phyloP scores from a whole-genome alignment of 1,140 invertebrate genomes.

The Zophobas morio region DNA sequence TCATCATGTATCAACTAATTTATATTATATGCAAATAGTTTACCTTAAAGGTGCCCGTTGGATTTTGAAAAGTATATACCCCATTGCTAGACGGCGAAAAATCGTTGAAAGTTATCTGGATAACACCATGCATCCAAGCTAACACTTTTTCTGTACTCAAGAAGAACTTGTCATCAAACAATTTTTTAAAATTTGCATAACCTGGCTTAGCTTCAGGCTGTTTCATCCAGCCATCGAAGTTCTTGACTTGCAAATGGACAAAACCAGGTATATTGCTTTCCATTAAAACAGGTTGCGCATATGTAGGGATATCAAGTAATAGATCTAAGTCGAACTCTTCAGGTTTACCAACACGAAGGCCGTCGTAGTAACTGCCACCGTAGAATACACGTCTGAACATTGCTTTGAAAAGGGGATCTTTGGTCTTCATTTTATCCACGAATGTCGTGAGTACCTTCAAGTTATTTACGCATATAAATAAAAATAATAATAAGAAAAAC shows the following conservation, averaged over 20 bases:
- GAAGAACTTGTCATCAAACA: constrained; percentile 43
- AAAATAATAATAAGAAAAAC: too few relatives aligned
- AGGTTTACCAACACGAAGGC: constrained; percentile 18
- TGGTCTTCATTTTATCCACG: constrained; percentile 44
- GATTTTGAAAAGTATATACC: neutral
- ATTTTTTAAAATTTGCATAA: constrained; percentile 11
- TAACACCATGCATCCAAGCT: constrained; percentile 55
- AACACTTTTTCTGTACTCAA: constrained; percentile 47
- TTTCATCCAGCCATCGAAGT: constrained; percentile 17
- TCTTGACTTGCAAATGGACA: constrained; percentile 45
- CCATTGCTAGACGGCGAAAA: neutral
- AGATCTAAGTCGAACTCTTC: constrained; percentile 47
- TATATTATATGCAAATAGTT: neutral
- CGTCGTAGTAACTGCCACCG: constrained; percentile 41
- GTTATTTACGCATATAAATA: too few relatives aligned
- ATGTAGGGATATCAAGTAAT: constrained; percentile 48
- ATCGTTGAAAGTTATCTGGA: constrained; percentile 46
- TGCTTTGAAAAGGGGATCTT: constrained; percentile 45
- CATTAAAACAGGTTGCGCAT: constrained; percentile 16
- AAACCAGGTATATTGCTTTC: constrained; percentile 47
- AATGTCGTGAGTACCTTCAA: constrained; percentile 3
- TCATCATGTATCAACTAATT: neutral
- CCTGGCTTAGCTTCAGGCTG: constrained; percentile 17
- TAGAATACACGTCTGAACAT: constrained; percentile 34
- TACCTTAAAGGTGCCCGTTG: neutral